phyloP scores from a whole-genome alignment of 2,888 invertebrate species.

The Scaptomyza cyrtandrae region DNA sequence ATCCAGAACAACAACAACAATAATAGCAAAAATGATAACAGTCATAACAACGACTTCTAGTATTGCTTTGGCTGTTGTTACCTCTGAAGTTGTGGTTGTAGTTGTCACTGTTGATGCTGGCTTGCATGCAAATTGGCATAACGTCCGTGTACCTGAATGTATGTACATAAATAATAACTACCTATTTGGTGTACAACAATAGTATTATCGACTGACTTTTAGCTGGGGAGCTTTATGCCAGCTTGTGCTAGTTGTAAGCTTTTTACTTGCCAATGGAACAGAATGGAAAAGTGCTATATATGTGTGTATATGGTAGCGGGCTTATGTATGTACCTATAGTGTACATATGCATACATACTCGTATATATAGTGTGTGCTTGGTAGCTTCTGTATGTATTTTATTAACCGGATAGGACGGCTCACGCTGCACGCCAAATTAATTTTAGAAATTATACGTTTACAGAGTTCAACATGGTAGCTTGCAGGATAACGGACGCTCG shows the following conservation, averaged over 20 bases:
- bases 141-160: slow-evolving; percentile 26
- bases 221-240: slow-evolving; percentile 52
- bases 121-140: slow-evolving; percentile 67
- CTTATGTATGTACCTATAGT: slow-evolving; percentile 17
- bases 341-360: slow-evolving; percentile 45
- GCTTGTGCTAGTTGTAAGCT: slow-evolving; percentile 41
- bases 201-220: slow-evolving; percentile 25
- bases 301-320: slow-evolving; percentile 44
- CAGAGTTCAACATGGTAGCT: slow-evolving; percentile 99
- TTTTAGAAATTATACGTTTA: slow-evolving; percentile 90
- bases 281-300: slow-evolving; percentile 23
- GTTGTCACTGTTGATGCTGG: slow-evolving; percentile 13
- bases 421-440: slow-evolving; percentile 85
- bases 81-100: slow-evolving; percentile 22
- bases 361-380: slow-evolving; percentile 68
- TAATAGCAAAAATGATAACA: background rate
- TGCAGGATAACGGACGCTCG: slow-evolving; percentile 97
- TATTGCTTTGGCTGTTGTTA: slow-evolving; percentile 6
- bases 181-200: slow-evolving; percentile 25
- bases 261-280: slow-evolving; percentile 18
- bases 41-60: background rate
- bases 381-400: slow-evolving; percentile 73
- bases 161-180: slow-evolving; percentile 9
- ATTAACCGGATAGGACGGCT: slow-evolving; percentile 83
- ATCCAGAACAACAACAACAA: slow-evolving; percentile 10